Base-by-base conservation (phyloP, 2,888 invertebrate genomes). In the Neoitamus cyanurus region DNA sequence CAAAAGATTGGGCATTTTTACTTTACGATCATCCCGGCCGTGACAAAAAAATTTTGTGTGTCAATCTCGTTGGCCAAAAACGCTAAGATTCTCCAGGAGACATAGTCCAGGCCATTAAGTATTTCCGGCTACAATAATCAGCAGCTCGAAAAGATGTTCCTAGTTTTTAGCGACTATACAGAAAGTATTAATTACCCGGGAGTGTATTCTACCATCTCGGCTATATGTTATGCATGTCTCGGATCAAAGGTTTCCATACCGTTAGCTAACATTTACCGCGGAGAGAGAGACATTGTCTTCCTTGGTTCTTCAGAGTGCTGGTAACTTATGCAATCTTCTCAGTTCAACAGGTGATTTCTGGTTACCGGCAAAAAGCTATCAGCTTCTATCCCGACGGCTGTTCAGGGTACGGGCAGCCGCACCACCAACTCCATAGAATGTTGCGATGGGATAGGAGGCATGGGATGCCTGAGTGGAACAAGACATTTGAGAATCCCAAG, bases 281-380 rank as follows among this genome's bases (percentile, higher is more conserved):
- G 37, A 70, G 31, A 28, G 31, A 25, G 31, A 15, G 31, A 73
- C 73, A 73, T 20, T 73, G 73, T 73, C 73, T 73, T 58, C 58
- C 25, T 11, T 20, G 58, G 11, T 25, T 48, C 48, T 48, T 37
- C 34, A 34, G 68, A 25, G 73, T 36, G 73, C 73, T 20, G 73
- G 34, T 36, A 73, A 78, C 78, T 78, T 78, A 78, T 78, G 78
- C 78, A 78, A 78, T 78, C 46, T 78, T 78, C 58, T 58, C 58
- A 48, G 78, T 78, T 78, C 78, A 78, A 78, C 78, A 78, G 78
- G 78, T 78, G 78, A 78, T 48, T 78, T 78, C 73, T 78, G 46
- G 46, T 78, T 46, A 31, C 78, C 48, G n/a, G 48, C 78, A 48
- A 78, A 78, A 78, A 31, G 46, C 48, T 78, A 30, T 48, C 78